phyloP scores from a whole-genome alignment of 2,888 invertebrate species.

The Andrena camellia region DNA sequence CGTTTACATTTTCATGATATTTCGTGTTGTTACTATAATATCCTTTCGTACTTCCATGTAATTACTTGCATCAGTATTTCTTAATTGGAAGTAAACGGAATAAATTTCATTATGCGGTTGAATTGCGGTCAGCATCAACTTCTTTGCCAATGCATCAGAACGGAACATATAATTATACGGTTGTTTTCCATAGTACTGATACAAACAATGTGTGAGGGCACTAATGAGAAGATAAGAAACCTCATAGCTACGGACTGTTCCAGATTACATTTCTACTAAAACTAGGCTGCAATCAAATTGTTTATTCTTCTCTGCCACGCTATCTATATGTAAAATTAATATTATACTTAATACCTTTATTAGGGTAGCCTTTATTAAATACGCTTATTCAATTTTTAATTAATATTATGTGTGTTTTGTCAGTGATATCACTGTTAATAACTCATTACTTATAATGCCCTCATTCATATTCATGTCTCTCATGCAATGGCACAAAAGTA shows the following conservation, averaged over 20 bases:
- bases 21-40: neutral
- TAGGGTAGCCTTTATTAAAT: neutral
- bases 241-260: conserved; percentile 32
- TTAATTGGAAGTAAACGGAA: conserved; percentile 2
- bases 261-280: conserved; percentile 51
- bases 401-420: conserved; percentile 16
- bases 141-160: conserved; percentile 19
- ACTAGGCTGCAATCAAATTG: conserved; percentile 4
- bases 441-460: conserved; percentile 1
- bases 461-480: conserved; percentile 56
- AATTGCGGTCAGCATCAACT: conserved; percentile 9
- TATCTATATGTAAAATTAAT: neutral
- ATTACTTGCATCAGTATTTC: neutral
- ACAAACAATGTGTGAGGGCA: conserved; percentile 37
- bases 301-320: conserved; percentile 16
- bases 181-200: conserved; percentile 44
- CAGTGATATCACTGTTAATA: neutral
- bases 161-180: conserved; percentile 29
- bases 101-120: conserved; percentile 5
- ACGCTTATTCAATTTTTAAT: conserved; percentile 7
- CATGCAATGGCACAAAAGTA: conserved; percentile 46
- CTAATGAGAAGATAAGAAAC: conserved; percentile 61
- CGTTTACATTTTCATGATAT: neutral
- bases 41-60: neutral
- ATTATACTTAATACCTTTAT: conserved; percentile 18